Conservation (phyloP, 2,888 invertebrate species). For the Timandra comae region DNA sequence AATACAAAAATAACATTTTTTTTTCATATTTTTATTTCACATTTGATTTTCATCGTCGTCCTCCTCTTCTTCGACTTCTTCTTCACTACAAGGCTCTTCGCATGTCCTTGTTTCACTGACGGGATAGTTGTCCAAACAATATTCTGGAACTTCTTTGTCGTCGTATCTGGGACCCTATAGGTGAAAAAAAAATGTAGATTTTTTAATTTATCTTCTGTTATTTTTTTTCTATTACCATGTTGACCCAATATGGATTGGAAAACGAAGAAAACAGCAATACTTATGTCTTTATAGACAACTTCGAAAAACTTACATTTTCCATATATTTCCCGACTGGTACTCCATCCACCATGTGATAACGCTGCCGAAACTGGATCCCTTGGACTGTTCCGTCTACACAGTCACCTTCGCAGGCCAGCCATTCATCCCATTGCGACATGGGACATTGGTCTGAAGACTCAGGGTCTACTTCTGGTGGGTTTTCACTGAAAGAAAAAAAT, state of each 20-base stretch:
- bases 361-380: conserved; percentile 45
- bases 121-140: conserved; percentile 32
- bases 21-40: too few species aligned
- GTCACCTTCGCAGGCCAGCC: conserved; percentile 50
- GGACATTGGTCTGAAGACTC: conserved; percentile 41
- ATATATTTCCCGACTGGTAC: conserved; percentile 35
- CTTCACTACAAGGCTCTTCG: conserved; percentile 36
- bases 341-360: conserved; percentile 46
- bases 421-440: conserved; percentile 54
- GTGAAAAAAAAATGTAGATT: too few species aligned
- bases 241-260: not conserved
- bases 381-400: conserved; percentile 37
- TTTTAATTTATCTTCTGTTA: not conserved
- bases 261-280: too few species aligned
- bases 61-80: conserved; percentile 15
- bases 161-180: conserved; percentile 32
- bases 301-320: conserved; percentile 32
- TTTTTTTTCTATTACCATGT: not conserved
- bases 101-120: conserved; percentile 34
- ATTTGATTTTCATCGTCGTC: conserved; percentile 12
- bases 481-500: conserved; percentile 34
- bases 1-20: too few species aligned
- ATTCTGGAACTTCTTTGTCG: conserved; percentile 28
- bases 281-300: too few species aligned
- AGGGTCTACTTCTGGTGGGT: conserved; percentile 35